Evolutionary conservation across 2,888 invertebrate species (phyloP), one percentile per base, ranked within the genome.

Genomic region (Pseudococcus jackbeardsleyi): DNA sequence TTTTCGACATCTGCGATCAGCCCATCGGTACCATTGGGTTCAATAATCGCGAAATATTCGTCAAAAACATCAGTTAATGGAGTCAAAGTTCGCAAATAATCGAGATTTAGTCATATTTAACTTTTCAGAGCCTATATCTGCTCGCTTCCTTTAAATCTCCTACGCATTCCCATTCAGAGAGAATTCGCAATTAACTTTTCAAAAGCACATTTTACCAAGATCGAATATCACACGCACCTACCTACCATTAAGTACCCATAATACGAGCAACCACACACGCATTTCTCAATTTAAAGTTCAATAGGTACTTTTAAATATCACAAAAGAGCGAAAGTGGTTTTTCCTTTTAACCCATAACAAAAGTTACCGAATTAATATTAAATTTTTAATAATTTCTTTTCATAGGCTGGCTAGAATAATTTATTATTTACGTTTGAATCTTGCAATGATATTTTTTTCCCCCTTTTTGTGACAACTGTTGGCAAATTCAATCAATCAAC

Each of bases 401-500:
- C 19, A 59, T 19, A 59, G 19, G n/a, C 11, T 19, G 9, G 59
- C 5, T 19, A 59, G 6, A 59, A 19, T 33, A 33, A 72, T 72
- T 72, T 72, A 72, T 72, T 33, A 33, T 72, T 72, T 64, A 64
- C 4, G 12, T 64, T 72, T 33, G 68, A 5, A 12, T 72, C 12
- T 12, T 12, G 22, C 0, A 64, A 26, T 33, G 68, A 0, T 4
- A n/a, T 26, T 72, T 72, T 72, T 33, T 72, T 33, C 33, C 26
- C 26, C 12, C 8, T 7, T 50, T 54, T 17, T 54, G 12, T 54
- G 12, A 19, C 7, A 19, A 0, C 19, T 5, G 7, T 5, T 72
- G 15, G 22, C 26, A 72, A 72, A 72, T 33, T 72, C 68, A 22
- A 33, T 72, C 68, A 72, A 72, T 72, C 68, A 33, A 72, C 68